Conservation (phyloP, 2,113 vertebrate genomes). For the Ammodytes dubius region DNA sequence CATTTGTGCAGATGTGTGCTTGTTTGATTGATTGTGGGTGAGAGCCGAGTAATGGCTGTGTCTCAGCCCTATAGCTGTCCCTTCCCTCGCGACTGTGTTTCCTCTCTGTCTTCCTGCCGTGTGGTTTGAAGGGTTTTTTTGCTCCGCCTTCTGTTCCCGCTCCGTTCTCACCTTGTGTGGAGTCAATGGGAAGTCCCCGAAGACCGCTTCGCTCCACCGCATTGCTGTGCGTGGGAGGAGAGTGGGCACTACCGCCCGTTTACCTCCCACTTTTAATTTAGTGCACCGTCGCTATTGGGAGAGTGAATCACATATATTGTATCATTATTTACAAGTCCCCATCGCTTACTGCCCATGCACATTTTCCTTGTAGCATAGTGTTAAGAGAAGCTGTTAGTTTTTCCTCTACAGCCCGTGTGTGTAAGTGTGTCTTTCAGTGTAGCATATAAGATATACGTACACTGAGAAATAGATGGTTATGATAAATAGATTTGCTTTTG, state of each 20-base stretch:
- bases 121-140: slow-evolving; percentile 68
- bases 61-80: slow-evolving; percentile 43
- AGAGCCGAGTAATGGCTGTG: slow-evolving; percentile 60
- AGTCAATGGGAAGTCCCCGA: slow-evolving; percentile 81
- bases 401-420: slow-evolving; percentile 27
- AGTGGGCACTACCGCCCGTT: slow-evolving; percentile 59
- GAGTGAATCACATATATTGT: slow-evolving; percentile 44
- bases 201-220: slow-evolving; percentile 68
- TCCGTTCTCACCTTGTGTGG: slow-evolving; percentile 75
- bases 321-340: slow-evolving; percentile 49
- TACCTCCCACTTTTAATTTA: slow-evolving; percentile 71
- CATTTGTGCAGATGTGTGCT: slow-evolving; percentile 40
- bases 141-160: slow-evolving; percentile 68
- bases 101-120: slow-evolving; percentile 45
- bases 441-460: slow-evolving; percentile 49
- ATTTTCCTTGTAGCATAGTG: slow-evolving; percentile 39
- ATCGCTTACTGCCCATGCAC: not conserved
- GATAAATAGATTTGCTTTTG: slow-evolving; percentile 83
- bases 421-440: slow-evolving; percentile 45
- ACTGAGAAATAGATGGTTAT: slow-evolving; percentile 70
- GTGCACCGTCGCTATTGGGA: slow-evolving; percentile 42
- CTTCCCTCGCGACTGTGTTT: slow-evolving; percentile 13
- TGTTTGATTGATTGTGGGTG: slow-evolving; percentile 61
- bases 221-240: slow-evolving; percentile 74
- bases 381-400: slow-evolving; percentile 1